Conservation (phyloP, 2,113 vertebrate species). For the Pluvianellus socialis region DNA sequence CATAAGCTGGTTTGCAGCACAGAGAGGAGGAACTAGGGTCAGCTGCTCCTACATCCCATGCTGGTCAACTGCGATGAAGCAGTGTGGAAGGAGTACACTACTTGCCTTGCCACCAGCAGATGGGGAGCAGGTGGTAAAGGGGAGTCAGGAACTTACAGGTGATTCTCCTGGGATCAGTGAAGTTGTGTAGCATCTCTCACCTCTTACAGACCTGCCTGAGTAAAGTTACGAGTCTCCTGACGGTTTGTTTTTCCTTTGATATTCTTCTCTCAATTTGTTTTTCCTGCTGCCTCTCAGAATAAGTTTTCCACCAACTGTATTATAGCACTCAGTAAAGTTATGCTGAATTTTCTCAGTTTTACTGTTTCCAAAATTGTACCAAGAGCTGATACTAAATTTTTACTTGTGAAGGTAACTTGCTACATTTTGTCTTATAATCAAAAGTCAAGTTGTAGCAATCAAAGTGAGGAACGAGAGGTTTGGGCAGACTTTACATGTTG, state of each 20-base stretch:
- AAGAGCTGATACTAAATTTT: neutral
- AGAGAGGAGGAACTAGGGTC: neutral
- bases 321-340: neutral
- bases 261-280: neutral
- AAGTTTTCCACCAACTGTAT: neutral
- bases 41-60: neutral
- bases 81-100: accelerated
- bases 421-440: neutral
- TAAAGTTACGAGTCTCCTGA: neutral
- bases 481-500: too few species aligned
- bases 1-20: accelerated
- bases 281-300: neutral
- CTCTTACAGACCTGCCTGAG: neutral
- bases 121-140: neutral
- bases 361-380: neutral
- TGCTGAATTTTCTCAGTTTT: neutral
- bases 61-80: neutral
- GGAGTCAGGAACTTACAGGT: neutral
- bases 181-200: neutral
- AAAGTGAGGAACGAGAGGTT: neutral
- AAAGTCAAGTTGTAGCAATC: neutral
- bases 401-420: neutral
- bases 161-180: neutral
- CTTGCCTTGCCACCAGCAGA: neutral
- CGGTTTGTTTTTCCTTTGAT: neutral